These are phyloP conservation scores for Menidia beryllina DNA, from an alignment of 2,113 vertebrate species.

Conservation along the genomic window DNA sequence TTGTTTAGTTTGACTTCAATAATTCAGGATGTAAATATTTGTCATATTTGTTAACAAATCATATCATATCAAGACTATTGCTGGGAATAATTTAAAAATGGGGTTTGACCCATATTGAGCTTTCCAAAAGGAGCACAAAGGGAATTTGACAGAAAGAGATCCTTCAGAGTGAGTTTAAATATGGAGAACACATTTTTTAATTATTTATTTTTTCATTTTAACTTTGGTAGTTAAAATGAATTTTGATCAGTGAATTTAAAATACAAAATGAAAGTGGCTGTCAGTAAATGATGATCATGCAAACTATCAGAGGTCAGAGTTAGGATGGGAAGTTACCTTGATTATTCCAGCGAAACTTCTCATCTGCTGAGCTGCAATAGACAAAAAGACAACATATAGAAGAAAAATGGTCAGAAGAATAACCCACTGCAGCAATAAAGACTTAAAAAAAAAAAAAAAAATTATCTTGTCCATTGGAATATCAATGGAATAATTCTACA, in stretches of 20 bases:
- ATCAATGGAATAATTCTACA: not conserved
- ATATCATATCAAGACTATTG: constrained; percentile 39
- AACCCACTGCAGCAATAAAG: not conserved
- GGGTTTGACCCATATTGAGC: constrained; percentile 30
- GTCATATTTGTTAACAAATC: too few species aligned
- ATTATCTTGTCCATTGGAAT: not conserved
- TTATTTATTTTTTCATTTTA: not conserved
- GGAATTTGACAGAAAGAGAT: not conserved
- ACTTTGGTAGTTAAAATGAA: not conserved
- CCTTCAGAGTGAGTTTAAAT: constrained; percentile 1
- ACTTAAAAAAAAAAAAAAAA: not conserved
- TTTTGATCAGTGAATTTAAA: constrained; percentile 20
- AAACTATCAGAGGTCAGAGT: constrained; percentile 14
- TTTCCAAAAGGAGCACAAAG: not conserved
- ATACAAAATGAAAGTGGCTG: constrained; percentile 9
- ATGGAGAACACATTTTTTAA: not conserved
- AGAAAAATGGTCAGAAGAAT: constrained; percentile 41
- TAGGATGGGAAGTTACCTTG: constrained; percentile 87
- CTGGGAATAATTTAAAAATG: constrained; percentile 37
- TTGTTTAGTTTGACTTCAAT: constrained; percentile 54
- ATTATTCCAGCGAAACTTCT: constrained; percentile 98
- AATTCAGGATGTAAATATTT: too few species aligned
- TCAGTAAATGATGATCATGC: constrained; percentile 26
- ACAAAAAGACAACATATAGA: constrained; percentile 56
- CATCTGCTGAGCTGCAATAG: constrained; percentile 92